Base-by-base conservation (phyloP, 2,797 vertebrate genomes). In the Schizopygopsis malacanthus region DNA sequence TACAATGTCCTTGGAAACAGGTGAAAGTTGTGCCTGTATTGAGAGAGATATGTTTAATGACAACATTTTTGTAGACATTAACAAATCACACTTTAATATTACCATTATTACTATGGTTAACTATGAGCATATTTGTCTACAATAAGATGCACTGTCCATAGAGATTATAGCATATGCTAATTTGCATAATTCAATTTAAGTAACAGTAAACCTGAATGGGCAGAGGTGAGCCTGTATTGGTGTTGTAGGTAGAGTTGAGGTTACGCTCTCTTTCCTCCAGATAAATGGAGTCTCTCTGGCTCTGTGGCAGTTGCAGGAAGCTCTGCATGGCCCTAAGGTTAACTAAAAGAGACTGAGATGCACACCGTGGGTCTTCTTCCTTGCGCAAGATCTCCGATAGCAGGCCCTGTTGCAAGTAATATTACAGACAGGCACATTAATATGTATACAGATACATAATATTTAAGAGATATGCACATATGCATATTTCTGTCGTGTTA, bases 311-410 rank as follows among this genome's bases (percentile, higher is more conserved):
- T 91, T 97, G 98, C 85, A 99, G 96, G 91, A 99, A 99, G 95
- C 96, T 97, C 94, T 99, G 98, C 98, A 99, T 99, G 90, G 98
- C 98, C 94, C 98, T 96, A 92, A 99, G 95, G 95, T 99, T 99
- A 90, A 99, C 98, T 90, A 99, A 94, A 47, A 99, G 96, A 52
- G 98, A 98, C 94, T 99, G 98, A 4, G 98, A 99, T 78, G 98
- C 98, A 25, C 97, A 97, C 90, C 97, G 96, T 79, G 98, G 98
- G 85, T 99, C 98, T 90, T 99, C 97, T 93, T 99, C 98, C 90
- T 99, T 99, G 87, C 98, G 96, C 75, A 98, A 95, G 93, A 99
- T 99, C 95, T 98, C 98, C 25, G 98, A 99, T 91, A 99, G 94
- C 92, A 99, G 93, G 75, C 98, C 98, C 98, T 99, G 94, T 75